These are phyloP conservation scores for Pogonocichla stellata DNA, from an alignment of 2,113 vertebrate species.

Conservation along the genomic window DNA sequence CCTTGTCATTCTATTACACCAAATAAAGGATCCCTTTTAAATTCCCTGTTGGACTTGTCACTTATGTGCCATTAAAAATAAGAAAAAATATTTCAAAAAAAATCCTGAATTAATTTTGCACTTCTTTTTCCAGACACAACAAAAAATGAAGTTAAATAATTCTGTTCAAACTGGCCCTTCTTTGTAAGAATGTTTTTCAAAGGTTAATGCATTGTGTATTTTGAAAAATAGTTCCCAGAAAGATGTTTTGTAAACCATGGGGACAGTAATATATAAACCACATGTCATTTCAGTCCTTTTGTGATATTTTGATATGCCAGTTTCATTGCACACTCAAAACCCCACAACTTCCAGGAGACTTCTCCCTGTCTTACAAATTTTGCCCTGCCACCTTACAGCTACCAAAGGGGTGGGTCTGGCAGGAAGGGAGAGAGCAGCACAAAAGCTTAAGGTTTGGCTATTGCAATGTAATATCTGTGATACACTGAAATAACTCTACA, in stretches of 20 bases:
- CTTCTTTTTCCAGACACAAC: not conserved
- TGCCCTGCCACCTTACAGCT: not conserved
- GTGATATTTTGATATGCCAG: not conserved
- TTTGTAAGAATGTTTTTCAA: not conserved
- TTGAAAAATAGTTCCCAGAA: not conserved
- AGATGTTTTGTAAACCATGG: not conserved
- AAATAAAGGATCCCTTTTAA: not conserved
- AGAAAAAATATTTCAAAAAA: not conserved
- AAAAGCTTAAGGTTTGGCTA: not conserved
- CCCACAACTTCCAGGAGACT: not conserved
- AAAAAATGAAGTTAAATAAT: not conserved
- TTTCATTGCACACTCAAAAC: not conserved
- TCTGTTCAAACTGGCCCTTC: not conserved
- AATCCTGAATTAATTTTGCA: not conserved
- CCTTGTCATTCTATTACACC: not conserved
- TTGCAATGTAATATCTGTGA: not conserved
- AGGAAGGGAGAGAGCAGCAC: not conserved
- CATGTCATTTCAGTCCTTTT: not conserved
- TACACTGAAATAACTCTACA: conserved; percentile 38
- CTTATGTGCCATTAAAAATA: not conserved
- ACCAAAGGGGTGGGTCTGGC: not conserved
- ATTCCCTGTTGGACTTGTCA: not conserved
- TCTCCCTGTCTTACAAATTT: not conserved
- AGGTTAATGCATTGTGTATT: not conserved
- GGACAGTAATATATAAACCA: not conserved